These are phyloP conservation scores for Xenus cinereus DNA, from an alignment of 2,113 vertebrate genomes.

Conservation along the genomic window DNA sequence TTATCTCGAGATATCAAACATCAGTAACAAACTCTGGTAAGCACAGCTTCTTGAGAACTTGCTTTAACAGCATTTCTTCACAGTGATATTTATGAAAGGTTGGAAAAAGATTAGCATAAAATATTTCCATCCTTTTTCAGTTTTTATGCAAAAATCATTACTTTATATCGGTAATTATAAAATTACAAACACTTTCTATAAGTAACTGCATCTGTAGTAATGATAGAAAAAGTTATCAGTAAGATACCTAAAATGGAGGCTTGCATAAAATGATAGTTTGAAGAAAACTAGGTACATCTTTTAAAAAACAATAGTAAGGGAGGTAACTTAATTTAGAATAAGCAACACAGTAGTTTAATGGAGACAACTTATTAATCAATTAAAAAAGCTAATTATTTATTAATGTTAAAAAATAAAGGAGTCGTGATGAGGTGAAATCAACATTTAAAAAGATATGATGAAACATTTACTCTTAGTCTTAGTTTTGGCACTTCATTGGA, in stretches of 20 bases:
- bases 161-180: slow-evolving; percentile 84
- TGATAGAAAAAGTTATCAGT: slow-evolving; percentile 82
- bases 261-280: slow-evolving; percentile 78
- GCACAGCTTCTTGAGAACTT: slow-evolving; percentile 83
- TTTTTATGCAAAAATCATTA: slow-evolving; percentile 80
- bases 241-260: slow-evolving; percentile 71
- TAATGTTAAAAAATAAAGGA: slow-evolving; percentile 69
- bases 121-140: slow-evolving; percentile 78
- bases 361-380: slow-evolving; percentile 66
- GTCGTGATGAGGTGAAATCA: slow-evolving; percentile 72
- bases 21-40: slow-evolving; percentile 82
- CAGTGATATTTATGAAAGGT: slow-evolving; percentile 98
- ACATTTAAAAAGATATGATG: slow-evolving; percentile 80
- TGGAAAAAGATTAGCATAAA: slow-evolving; percentile 80
- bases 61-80: slow-evolving; percentile 93
- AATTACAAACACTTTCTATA: slow-evolving; percentile 97
- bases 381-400: slow-evolving; percentile 68
- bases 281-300: background rate
- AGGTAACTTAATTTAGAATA: slow-evolving; percentile 3
- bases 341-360: slow-evolving; percentile 42
- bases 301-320: background rate
- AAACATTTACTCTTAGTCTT: slow-evolving; percentile 75
- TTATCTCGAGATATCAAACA: slow-evolving; percentile 83
- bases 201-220: slow-evolving; percentile 87
- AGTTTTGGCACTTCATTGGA: slow-evolving; percentile 98